Percentiles rank a stretch among this genome's conserved stretches.
Evolutionary conservation across 2,113 vertebrate species (phyloP).

Genomic region (Plotosus lineatus): DNA sequence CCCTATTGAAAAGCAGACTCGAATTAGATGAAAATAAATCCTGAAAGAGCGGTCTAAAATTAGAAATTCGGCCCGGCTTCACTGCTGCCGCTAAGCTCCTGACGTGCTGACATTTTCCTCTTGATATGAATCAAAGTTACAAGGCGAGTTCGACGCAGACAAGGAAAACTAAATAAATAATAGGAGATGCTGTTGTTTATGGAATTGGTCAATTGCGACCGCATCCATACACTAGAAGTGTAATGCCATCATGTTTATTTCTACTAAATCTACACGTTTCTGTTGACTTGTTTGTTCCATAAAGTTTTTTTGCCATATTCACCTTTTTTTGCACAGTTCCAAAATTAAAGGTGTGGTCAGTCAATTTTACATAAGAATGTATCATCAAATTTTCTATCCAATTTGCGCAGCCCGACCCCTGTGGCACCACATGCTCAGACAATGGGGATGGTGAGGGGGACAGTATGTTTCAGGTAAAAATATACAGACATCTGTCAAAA

Average conservation of each 20-base stretch:
- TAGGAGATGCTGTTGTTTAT: constrained; percentile 93
- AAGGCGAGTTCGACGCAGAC: constrained; percentile 77
- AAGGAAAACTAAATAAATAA: constrained; percentile 79
- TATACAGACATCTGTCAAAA: neutral
- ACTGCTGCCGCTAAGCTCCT: constrained; percentile 91
- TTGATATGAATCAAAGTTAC: constrained; percentile 89
- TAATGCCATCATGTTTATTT: no score
- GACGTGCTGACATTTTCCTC: constrained; percentile 92
- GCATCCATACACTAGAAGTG: neutral
- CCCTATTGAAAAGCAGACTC: constrained; percentile 99
- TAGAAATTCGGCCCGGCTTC: constrained; percentile 97
- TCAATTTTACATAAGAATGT: neutral
- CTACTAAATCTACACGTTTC: no score
- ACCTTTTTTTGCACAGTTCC: no score
- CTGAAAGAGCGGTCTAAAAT: constrained; percentile 99
- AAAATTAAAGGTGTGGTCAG: neutral
- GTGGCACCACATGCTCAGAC: neutral
- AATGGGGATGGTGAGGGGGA: no score
- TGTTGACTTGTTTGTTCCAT: no score
- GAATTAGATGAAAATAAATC: constrained; percentile 99
- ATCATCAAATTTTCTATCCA: neutral
- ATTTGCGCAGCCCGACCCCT: neutral
- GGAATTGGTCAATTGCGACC: constrained; percentile 90
- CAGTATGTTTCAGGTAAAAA: no score
- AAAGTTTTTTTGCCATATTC: no score